A percentile compares a stretch with the other conserved stretches of the same genome.
Evolutionary conservation across 2,888 invertebrate genomes (phyloP).

Genomic region (Cosmopolites sordidus): DNA sequence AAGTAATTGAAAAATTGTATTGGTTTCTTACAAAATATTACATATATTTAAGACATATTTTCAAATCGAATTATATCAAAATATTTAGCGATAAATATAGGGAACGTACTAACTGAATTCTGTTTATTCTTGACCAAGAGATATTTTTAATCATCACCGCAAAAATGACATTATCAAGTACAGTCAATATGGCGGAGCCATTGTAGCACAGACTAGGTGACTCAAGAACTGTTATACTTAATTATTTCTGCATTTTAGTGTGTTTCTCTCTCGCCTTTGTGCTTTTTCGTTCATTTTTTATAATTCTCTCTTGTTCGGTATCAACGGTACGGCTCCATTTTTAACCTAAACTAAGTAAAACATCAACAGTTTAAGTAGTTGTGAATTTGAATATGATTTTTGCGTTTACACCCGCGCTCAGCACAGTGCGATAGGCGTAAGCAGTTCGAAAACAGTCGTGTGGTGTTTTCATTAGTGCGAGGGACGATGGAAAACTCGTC

Average conservation of each 20-base stretch:
- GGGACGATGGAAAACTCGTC: constrained; percentile 46
- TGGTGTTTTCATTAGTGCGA: not conserved
- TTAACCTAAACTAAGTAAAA: not conserved
- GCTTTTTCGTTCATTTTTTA: not conserved
- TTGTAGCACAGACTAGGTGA: not conserved
- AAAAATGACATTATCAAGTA: not conserved
- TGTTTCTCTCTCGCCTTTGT: not conserved
- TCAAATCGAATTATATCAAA: too few relatives aligned
- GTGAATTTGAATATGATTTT: not conserved
- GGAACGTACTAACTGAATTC: too few relatives aligned
- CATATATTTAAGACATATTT: too few relatives aligned
- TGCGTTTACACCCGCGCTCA: not conserved
- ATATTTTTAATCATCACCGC: too few relatives aligned
- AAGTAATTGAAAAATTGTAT: too few relatives aligned
- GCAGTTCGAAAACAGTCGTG: not conserved
- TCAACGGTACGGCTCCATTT: not conserved
- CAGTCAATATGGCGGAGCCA: not conserved
- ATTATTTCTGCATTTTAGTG: not conserved
- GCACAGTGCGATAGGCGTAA: not conserved
- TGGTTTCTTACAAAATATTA: too few relatives aligned
- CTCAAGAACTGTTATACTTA: not conserved
- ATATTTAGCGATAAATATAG: too few relatives aligned
- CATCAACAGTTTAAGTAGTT: too few relatives aligned
- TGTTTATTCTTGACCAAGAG: too few relatives aligned
- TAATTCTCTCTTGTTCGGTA: not conserved